Percentiles rank a stretch among this genome's conserved stretches.
phyloP scores from a whole-genome alignment of 2,888 invertebrate species.

The Dusona sp. region DNA sequence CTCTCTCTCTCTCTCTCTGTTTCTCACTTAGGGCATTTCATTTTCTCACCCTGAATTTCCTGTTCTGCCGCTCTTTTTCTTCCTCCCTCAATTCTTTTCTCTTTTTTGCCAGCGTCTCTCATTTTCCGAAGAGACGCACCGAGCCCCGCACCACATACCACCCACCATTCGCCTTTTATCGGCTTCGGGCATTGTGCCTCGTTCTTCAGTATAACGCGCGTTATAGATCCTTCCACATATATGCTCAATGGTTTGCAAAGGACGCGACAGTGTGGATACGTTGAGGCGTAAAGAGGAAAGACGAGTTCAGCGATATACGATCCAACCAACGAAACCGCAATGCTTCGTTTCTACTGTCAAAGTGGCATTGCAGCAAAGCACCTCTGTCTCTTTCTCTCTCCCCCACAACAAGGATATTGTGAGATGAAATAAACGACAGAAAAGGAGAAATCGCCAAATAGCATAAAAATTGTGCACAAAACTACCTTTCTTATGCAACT shows the following conservation, averaged over 20 bases:
- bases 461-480: conserved; percentile 42
- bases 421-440: conserved; percentile 44
- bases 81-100: conserved; percentile 25
- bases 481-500: conserved; percentile 36
- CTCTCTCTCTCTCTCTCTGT: conserved; percentile 4
- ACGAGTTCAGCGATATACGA: conserved; percentile 7
- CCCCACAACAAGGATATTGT: conserved; percentile 33
- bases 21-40: neutral
- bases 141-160: conserved; percentile 24
- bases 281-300: conserved; percentile 6
- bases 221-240: conserved; percentile 36
- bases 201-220: conserved; percentile 47
- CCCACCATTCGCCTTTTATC: conserved; percentile 63
- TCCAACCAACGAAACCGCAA: conserved; percentile 50
- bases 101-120: conserved; percentile 31
- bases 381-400: too few species aligned
- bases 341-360: conserved; percentile 30
- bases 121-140: conserved; percentile 39
- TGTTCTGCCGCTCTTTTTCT: conserved; percentile 18
- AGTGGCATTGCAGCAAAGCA: conserved; percentile 5
- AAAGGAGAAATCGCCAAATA: conserved; percentile 12
- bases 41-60: neutral
- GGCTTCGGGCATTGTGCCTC: conserved; percentile 63
- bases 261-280: conserved; percentile 49
- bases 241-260: conserved; percentile 59